phyloP scores from a whole-genome alignment of 2,888 invertebrate genomes.

The Pediacus dermestoides region DNA sequence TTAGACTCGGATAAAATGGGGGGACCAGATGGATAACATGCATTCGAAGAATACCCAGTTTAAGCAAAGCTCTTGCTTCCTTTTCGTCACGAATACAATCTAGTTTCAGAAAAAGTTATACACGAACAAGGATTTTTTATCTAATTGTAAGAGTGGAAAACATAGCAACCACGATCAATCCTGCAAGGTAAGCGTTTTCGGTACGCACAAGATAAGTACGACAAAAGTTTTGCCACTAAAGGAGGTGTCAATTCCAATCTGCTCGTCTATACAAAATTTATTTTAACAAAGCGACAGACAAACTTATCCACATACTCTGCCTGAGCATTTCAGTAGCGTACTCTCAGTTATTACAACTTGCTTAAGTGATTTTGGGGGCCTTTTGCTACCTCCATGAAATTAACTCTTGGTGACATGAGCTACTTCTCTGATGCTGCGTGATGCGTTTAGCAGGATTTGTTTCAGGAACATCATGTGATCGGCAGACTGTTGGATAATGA shows the following conservation, averaged over 20 bases:
- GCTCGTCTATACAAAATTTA: no score
- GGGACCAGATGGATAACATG: constrained; percentile 53
- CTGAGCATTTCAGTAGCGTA: constrained; percentile 6
- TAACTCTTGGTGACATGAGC: constrained; percentile 55
- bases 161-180: constrained; percentile 48
- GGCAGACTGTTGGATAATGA: constrained; percentile 59
- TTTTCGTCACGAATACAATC: constrained; percentile 50
- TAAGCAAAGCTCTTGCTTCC: constrained; percentile 50
- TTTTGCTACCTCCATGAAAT: constrained; percentile 39
- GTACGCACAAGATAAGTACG: constrained; percentile 38
- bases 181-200: constrained; percentile 39
- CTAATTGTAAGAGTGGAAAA: constrained; percentile 35
- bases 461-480: constrained; percentile 64
- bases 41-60: constrained; percentile 52
- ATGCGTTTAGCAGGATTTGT: constrained; percentile 53
- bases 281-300: no score
- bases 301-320: neutral
- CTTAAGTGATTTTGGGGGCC: constrained; percentile 38
- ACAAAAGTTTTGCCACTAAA: constrained; percentile 40
- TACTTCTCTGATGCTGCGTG: constrained; percentile 55
- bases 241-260: no score
- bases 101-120: constrained; percentile 25
- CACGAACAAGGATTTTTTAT: constrained; percentile 31
- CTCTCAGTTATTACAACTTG: constrained; percentile 37
- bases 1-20: constrained; percentile 40